Conservation (phyloP, 2,888 invertebrate species). For the Cremastinae sp. region DNA sequence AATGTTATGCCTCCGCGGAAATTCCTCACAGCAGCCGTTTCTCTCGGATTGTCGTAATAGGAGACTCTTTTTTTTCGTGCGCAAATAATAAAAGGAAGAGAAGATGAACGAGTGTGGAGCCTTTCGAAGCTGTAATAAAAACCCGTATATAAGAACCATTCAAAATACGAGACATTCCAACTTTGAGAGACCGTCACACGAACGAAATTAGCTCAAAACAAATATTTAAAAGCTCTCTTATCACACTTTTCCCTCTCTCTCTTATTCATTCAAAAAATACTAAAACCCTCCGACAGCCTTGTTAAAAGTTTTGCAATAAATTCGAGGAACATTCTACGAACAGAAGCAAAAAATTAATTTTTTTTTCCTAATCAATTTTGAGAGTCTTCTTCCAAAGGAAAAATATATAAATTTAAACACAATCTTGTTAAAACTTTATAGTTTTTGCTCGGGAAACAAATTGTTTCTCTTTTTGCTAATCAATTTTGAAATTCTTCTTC, state of each 20-base stretch:
- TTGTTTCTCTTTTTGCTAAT: no score
- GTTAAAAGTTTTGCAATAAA: no score
- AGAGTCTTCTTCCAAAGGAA: no score
- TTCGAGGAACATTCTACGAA: no score
- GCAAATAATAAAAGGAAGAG: slow-evolving; percentile 14
- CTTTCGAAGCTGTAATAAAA: neutral
- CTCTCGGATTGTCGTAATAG: slow-evolving; percentile 13
- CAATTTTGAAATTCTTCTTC: no score
- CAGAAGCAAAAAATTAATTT: no score
- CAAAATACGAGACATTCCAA: neutral
- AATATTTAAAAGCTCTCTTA: no score
- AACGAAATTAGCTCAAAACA: no score
- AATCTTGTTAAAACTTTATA: neutral
- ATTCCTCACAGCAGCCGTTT: neutral
- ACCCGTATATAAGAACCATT: neutral
- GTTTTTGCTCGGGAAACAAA: neutral
- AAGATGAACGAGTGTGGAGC: neutral
- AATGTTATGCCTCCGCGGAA: neutral
- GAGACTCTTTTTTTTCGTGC: neutral
- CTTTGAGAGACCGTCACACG: neutral
- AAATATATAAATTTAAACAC: slow-evolving; percentile 1
- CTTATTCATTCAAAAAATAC: no score
- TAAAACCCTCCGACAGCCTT: no score
- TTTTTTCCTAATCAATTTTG: no score
- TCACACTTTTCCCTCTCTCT: no score